A percentile compares a stretch with the other conserved stretches of the same genome.
Conservation (phyloP, 1,140 invertebrate species). For the Aphis craccivora region DNA sequence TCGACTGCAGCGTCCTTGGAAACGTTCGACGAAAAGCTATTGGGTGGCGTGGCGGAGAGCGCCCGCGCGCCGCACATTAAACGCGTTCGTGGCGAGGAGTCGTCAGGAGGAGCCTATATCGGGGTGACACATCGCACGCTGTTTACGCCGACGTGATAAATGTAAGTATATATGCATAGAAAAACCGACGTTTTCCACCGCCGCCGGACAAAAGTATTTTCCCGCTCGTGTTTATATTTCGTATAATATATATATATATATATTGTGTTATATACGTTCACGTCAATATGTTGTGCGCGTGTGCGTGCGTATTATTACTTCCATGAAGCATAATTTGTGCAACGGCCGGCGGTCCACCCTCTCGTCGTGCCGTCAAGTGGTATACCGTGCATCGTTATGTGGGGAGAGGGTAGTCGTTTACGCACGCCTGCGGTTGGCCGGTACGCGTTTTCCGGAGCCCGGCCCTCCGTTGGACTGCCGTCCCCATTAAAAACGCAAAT, state of each 20-base stretch:
- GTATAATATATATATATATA: background rate
- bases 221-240: background rate
- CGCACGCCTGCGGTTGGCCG: constrained; percentile 33
- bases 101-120: background rate
- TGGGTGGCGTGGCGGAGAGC: background rate
- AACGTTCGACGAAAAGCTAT: constrained; percentile 14
- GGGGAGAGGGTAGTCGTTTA: background rate
- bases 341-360: background rate
- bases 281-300: background rate
- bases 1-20: constrained; percentile 27
- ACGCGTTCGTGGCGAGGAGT: background rate
- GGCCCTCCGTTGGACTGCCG: constrained; percentile 41
- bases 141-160: background rate
- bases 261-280: background rate
- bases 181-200: constrained; percentile 36
- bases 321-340: background rate
- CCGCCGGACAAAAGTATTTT: background rate
- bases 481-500: background rate
- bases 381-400: background rate
- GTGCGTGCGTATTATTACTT: background rate
- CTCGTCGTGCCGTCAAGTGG: background rate
- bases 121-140: background rate
- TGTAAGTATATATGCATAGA: background rate
- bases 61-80: background rate
- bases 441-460: constrained; percentile 4